Base-by-base conservation (phyloP, 1,140 invertebrate species). In the Catajapyx aquilonaris region DNA sequence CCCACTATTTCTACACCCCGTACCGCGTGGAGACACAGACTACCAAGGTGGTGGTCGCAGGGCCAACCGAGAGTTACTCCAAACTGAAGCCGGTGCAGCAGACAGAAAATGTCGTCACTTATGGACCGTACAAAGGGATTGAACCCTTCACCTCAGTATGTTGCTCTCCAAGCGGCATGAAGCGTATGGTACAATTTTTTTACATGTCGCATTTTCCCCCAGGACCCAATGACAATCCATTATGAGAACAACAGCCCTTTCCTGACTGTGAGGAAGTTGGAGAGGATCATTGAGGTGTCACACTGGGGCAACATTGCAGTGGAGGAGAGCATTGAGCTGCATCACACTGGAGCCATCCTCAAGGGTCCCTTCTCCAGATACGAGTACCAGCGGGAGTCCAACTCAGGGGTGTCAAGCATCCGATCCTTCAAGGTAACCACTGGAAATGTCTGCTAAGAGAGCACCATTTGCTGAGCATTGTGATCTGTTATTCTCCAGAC, bases 301-400 rank as follows among this genome's bases (percentile, higher is more conserved):
- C 93, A 97, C 55, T 99, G 95, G 95, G 94, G 94, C 13, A 96
- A 96, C 50, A 90, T 99, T 55, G 91, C 93, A 43, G 68, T 99
- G 2, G 88, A 97, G 54, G 94, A 99, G 54, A 73, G 74, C 1
- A 73, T 97, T 51, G 83, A 96, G 52, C 63, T 98, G 41, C 54
- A 74, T 15, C 93, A 99, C 51, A 78, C 77, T 35, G 95, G 95
- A 19, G 93, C 95, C 9, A 66, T 73, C 41, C 57, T 99, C 0
- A 94, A 84, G 51, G 91, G 91, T 4, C 71, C 86, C n/a, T 96
- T 96, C 54, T 95, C 90, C 10, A 49, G 73, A 39, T 94, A 93
- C 59, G 91, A 97, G 53, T 96, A 88, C 51, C 86, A 94, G 59
- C 69, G 88, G 49, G 85, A 91, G 51, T 71, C 76, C 3, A 73